phyloP scores from a whole-genome alignment of 1,140 invertebrate genomes.

The Samia ricini region DNA sequence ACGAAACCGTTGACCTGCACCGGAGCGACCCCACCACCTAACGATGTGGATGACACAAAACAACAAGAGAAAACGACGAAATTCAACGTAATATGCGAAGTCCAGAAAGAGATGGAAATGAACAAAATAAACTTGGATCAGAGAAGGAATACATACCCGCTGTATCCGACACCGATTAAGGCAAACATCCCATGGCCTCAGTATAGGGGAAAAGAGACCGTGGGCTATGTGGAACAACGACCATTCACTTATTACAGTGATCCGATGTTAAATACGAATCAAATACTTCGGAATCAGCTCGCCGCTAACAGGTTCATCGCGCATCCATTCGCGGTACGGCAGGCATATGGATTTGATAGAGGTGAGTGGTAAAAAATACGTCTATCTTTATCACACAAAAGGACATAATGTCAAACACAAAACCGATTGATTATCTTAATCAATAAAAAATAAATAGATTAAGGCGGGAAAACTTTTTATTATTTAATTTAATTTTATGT shows the following conservation, averaged over 20 bases:
- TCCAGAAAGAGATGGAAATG: constrained; percentile 43
- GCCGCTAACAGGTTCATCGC: constrained; percentile 50
- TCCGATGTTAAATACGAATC: constrained; percentile 49
- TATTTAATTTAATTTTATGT: no score
- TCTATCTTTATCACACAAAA: not conserved
- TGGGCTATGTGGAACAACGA: constrained; percentile 30
- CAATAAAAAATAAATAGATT: no score
- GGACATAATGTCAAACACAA: no score
- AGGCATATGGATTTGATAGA: constrained; percentile 59
- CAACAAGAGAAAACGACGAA: constrained; percentile 1
- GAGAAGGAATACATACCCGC: constrained; percentile 54
- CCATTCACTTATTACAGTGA: constrained; percentile 55
- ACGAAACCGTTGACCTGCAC: constrained; percentile 37
- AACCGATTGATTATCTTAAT: no score
- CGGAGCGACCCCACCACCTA: not conserved
- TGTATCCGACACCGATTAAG: constrained; percentile 59
- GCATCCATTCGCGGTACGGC: constrained; percentile 48
- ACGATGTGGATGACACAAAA: not conserved
- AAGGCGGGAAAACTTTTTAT: no score
- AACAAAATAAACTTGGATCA: constrained; percentile 49
- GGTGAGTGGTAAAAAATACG: no score
- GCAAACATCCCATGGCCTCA: constrained; percentile 41
- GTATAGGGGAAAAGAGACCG: constrained; percentile 44
- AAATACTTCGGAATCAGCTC: constrained; percentile 53
- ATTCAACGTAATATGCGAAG: constrained; percentile 35